Evolutionary conservation across 2,888 invertebrate species (phyloP).

Genomic region (Exephanes ischioxanthus): DNA sequence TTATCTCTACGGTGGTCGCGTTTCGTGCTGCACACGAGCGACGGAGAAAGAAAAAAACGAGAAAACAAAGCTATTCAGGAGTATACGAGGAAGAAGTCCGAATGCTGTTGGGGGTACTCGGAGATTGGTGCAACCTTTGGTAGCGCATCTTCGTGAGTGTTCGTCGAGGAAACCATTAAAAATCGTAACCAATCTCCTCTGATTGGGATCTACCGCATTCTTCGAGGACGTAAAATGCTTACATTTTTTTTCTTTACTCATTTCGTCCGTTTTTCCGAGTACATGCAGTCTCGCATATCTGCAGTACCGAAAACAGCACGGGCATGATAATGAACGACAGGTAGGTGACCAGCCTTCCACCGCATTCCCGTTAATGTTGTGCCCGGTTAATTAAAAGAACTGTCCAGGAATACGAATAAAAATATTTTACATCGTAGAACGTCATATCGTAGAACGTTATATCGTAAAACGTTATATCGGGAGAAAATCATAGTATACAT

Average conservation of each 20-base stretch:
- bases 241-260: slow-evolving; percentile 11
- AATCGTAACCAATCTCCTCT: slow-evolving; percentile 69
- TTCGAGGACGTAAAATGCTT: slow-evolving; percentile 67
- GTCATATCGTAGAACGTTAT: no score
- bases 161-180: slow-evolving; percentile 73
- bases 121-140: slow-evolving; percentile 57
- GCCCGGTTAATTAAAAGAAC: slow-evolving; percentile 11
- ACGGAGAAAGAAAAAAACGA: slow-evolving; percentile 30
- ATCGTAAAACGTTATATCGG: no score
- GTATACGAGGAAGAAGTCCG: slow-evolving; percentile 19
- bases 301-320: not conserved
- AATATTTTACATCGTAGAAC: no score
- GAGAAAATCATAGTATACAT: no score
- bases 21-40: slow-evolving; percentile 14
- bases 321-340: slow-evolving; percentile 32
- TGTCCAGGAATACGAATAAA: not conserved
- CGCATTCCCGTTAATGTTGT: slow-evolving; percentile 33
- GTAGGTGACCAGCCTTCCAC: slow-evolving; percentile 16
- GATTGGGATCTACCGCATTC: slow-evolving; percentile 75
- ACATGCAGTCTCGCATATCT: not conserved
- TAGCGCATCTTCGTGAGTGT: slow-evolving; percentile 56
- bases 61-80: slow-evolving; percentile 18
- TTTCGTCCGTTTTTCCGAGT: slow-evolving; percentile 17
- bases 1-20: slow-evolving; percentile 46
- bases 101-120: slow-evolving; percentile 16